Evolutionary conservation across 92 coral and sea anemone genomes (phyloP).

Genomic region (Ricordea florida): DNA sequence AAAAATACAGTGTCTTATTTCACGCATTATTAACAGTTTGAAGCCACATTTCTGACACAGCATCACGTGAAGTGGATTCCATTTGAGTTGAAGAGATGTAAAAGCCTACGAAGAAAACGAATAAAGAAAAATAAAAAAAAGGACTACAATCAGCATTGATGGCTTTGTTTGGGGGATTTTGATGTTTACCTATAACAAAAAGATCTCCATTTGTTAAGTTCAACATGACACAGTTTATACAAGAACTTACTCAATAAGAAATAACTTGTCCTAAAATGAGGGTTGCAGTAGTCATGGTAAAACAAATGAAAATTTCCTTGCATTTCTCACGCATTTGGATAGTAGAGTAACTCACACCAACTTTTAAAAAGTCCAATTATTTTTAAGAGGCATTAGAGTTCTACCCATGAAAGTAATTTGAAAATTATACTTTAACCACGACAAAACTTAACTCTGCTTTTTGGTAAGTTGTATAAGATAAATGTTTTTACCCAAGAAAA

Average conservation of each 20-base stretch:
- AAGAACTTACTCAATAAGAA: too few species aligned
- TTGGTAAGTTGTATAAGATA: too few species aligned
- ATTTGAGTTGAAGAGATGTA: slow-evolving; percentile 86
- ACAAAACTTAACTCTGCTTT: too few species aligned
- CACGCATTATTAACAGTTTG: background rate
- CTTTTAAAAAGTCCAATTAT: background rate
- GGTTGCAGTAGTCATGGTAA: too few species aligned
- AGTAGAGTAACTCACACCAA: background rate
- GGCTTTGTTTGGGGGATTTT: too few species aligned
- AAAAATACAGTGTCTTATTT: background rate
- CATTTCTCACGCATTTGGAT: background rate
- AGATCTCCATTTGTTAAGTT: too few species aligned
- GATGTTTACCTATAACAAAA: too few species aligned
- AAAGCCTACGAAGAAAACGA: slow-evolving; percentile 45
- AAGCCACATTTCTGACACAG: background rate
- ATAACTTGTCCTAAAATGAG: too few species aligned
- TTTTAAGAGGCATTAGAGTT: too few species aligned
- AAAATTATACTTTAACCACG: too few species aligned
- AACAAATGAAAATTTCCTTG: background rate
- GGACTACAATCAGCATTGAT: background rate
- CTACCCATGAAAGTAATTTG: too few species aligned
- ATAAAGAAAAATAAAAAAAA: background rate
- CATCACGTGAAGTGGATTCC: slow-evolving; percentile 89
- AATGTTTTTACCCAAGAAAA: slow-evolving; percentile 96
- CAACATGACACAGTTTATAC: too few species aligned